Conservation (phyloP, 2,888 invertebrate genomes). For the Electrophaes corylata region DNA sequence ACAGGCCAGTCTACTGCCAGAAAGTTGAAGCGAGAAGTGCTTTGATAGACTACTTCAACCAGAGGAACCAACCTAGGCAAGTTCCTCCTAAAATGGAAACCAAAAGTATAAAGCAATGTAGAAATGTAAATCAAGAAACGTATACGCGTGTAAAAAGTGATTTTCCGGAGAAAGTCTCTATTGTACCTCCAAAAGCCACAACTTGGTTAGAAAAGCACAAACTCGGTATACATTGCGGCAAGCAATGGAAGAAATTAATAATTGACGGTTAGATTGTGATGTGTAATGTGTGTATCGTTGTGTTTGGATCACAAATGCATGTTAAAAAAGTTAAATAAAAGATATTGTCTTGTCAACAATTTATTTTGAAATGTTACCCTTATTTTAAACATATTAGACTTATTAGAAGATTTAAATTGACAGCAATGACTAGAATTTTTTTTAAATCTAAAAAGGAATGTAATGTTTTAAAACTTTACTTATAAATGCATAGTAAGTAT, state of each 20-base stretch:
- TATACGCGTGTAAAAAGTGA: background rate
- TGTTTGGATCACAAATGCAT: constrained; percentile 36
- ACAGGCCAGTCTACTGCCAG: constrained; percentile 42
- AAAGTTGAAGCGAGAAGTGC: constrained; percentile 57
- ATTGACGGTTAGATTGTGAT: constrained; percentile 45
- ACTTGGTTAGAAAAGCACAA: constrained; percentile 62
- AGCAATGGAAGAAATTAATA: constrained; percentile 61
- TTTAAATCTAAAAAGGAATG: constrained; percentile 3
- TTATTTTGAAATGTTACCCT: constrained; percentile 9
- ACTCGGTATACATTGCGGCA: constrained; percentile 52
- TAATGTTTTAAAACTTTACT: background rate
- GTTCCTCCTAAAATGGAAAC: background rate
- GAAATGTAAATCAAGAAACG: background rate
- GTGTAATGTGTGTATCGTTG: constrained; percentile 30
- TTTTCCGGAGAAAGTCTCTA: background rate
- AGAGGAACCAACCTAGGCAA: background rate
- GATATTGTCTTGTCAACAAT: constrained; percentile 34
- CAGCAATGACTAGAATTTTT: constrained; percentile 19
- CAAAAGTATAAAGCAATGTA: constrained; percentile 1
- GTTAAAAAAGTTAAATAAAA: constrained; percentile 41
- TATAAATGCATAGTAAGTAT: background rate
- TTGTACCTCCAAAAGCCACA: constrained; percentile 42
- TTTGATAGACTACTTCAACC: constrained; percentile 33
- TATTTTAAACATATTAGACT: background rate
- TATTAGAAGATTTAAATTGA: background rate